Conservation (phyloP, 2,797 vertebrate genomes). For the Xerus rutilus region DNA sequence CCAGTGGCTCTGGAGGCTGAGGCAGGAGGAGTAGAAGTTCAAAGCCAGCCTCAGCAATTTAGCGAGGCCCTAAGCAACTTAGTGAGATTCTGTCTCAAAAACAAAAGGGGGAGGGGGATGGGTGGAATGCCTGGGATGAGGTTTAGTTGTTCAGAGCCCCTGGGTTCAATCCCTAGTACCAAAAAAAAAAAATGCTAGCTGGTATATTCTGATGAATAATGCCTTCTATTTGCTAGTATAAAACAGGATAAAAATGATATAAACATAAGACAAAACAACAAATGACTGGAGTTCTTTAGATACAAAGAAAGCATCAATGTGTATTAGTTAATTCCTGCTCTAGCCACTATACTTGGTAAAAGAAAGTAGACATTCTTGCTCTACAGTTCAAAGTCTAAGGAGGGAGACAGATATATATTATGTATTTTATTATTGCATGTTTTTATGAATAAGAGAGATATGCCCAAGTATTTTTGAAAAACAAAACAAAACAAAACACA, state of each 20-base stretch:
- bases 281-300: slow-evolving; percentile 9
- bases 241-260: not conserved
- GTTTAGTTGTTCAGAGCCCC: no score
- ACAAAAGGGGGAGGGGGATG: no score
- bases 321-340: not conserved
- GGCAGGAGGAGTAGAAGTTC: no score
- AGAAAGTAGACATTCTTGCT: not conserved
- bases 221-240: not conserved
- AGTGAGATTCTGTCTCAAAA: no score
- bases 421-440: not conserved
- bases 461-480: not conserved
- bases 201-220: not conserved
- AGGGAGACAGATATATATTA: not conserved
- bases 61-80: no score
- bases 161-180: no score
- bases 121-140: no score
- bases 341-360: not conserved
- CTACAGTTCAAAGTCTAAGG: not conserved
- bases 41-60: no score
- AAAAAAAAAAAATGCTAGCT: not conserved
- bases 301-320: not conserved
- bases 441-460: not conserved
- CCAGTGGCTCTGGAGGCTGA: no score
- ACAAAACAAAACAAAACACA: not conserved
- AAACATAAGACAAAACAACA: not conserved